Evolutionary conservation across 30 jellyfish, hydroid and myxozoan genomes (phyloP), one percentile per base, ranked within the genome.

Genomic region (Clytia hemisphaerica): DNA sequence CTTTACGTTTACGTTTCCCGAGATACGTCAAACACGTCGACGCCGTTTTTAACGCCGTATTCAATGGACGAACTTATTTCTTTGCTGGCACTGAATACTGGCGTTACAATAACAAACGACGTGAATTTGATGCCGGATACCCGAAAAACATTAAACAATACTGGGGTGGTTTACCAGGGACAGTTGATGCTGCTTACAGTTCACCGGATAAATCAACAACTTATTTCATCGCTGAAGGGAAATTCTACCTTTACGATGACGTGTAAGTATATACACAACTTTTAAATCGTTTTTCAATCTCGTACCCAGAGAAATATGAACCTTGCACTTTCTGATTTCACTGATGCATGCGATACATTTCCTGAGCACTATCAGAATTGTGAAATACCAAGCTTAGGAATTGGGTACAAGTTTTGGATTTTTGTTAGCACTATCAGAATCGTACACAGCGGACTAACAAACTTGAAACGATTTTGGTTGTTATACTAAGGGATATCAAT

Each of bases 111-210:
- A 60, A 58, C 58, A 21, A 18, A 6, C 12, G 62, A 10, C 12
- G 72, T 12, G 12, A 22, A 21, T 9, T 29, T 9, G 60, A 21
- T 14, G 6, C 16, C 22, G 58, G 61, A 29, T 58, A 58, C 61
- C 72, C 72, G 12, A 25, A 29, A 22, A 29, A 21, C 9, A 12
- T 22, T 7, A 12, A 25, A 29, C 6, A 30, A 9, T 25, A 58
- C 12, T 58, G 72, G 72, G 62, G 62, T 15, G 60, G 61, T n/a
- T 7, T 25, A 7, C 60, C 72, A 9, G 60, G 28, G 7, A 25
- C 6, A 5, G 60, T 58, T 22, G 72, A 58, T 28, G 72, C 18
- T 18, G 72, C 72, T 14, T 58, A 18, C 72, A 14, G 18, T 6
- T 58, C 38, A n/a, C 61, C 62, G 16, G 38, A 25, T 29, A 14